A percentile compares a stretch with the other conserved stretches of the same genome.
These are phyloP conservation scores for Casuarius casuarius DNA, from an alignment of 2,113 vertebrate genomes.

Conservation along the genomic window DNA sequence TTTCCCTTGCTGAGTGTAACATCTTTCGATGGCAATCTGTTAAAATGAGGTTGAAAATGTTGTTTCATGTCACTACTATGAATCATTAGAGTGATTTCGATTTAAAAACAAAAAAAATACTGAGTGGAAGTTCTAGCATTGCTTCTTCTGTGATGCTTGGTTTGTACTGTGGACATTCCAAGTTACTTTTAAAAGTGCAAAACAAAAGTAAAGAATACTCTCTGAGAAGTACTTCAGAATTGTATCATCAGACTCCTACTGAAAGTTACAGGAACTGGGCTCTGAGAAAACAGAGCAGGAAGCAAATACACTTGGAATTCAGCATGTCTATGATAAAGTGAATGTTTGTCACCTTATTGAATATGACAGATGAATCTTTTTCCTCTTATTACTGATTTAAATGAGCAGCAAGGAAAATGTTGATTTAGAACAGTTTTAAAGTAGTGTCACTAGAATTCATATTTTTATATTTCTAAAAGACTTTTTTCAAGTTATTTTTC, in stretches of 20 bases:
- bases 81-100: background rate
- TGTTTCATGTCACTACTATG: background rate
- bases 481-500: background rate
- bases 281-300: background rate
- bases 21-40: background rate
- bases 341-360: background rate
- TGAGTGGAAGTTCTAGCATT: background rate
- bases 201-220: background rate
- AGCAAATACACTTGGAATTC: background rate
- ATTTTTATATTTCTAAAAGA: background rate
- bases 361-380: background rate
- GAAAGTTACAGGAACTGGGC: background rate
- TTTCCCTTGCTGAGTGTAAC: accelerated
- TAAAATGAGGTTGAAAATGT: background rate
- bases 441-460: background rate
- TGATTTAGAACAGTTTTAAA: background rate
- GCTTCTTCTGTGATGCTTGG: background rate
- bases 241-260: background rate
- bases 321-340: background rate
- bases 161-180: background rate
- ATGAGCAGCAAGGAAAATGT: background rate
- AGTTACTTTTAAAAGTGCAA: background rate
- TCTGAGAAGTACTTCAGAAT: background rate
- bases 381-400: background rate
- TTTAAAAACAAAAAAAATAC: background rate